A percentile compares a stretch with the other conserved stretches of the same genome.
Evolutionary conservation across 53 echinoderm and acorn worm genomes (phyloP).

Genomic region (Echinarachnius parma): DNA sequence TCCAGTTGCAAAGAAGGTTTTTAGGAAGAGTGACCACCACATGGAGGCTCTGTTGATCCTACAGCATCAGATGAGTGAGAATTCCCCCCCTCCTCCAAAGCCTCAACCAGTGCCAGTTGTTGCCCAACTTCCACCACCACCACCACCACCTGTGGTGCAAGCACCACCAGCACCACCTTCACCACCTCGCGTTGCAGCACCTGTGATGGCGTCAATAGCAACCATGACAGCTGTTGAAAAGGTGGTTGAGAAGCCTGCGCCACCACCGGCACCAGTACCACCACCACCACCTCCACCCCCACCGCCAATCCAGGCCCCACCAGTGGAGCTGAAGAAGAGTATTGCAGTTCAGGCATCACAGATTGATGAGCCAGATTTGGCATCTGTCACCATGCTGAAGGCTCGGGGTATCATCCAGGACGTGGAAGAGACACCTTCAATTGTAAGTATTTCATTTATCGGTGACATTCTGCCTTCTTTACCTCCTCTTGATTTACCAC

Average conservation of each 20-base stretch:
- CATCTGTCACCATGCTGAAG: slow-evolving; percentile 40
- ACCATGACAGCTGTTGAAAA: too few species aligned
- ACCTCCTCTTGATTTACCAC: too few species aligned
- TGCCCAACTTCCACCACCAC: background rate
- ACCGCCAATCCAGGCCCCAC: slow-evolving; percentile 1
- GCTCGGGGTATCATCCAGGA: slow-evolving; percentile 45
- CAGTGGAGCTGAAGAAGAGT: slow-evolving; percentile 18
- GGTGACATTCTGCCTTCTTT: too few species aligned
- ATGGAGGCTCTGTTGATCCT: slow-evolving; percentile 50
- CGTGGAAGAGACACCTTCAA: slow-evolving; percentile 2
- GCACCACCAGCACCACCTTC: slow-evolving; percentile 39
- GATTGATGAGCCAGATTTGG: slow-evolving; percentile 10
- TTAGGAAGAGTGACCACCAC: slow-evolving; percentile 49
- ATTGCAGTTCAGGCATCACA: slow-evolving; percentile 29
- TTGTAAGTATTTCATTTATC: too few species aligned
- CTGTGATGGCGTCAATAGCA: too few species aligned
- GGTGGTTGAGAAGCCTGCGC: background rate
- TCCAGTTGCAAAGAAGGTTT: slow-evolving; percentile 1
- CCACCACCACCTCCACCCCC: slow-evolving; percentile 59
- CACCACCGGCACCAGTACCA: background rate
- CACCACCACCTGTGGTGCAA: slow-evolving; percentile 42
- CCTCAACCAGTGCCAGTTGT: too few species aligned
- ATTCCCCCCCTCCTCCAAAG: slow-evolving; percentile 46
- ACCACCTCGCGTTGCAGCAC: slow-evolving; percentile 7
- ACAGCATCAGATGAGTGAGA: slow-evolving; percentile 15